Evolutionary conservation across 2,797 vertebrate species (phyloP).

Genomic region (Chloroceryle inda): DNA sequence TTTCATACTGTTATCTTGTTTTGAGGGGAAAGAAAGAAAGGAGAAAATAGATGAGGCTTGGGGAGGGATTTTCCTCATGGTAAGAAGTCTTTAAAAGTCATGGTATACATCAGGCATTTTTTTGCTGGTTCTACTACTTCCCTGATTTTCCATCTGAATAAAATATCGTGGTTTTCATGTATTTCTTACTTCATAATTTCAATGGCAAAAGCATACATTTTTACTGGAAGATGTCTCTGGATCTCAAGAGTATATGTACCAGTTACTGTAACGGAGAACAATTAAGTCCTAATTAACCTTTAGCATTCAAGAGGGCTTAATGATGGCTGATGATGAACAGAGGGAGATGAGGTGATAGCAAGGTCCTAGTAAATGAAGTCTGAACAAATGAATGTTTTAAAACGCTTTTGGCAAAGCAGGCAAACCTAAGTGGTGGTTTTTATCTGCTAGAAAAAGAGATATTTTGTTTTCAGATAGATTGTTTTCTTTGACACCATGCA

Average conservation of each 20-base stretch:
- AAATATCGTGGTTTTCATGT: not conserved
- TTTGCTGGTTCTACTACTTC: not conserved
- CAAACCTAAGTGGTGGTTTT: not conserved
- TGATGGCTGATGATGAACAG: not conserved
- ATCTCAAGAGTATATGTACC: not conserved
- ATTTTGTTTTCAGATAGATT: not conserved
- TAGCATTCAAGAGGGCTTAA: not conserved
- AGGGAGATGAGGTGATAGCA: not conserved
- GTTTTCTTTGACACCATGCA: not conserved
- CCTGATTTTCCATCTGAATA: not conserved
- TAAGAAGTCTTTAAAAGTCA: not conserved
- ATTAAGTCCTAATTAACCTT: constrained; percentile 34
- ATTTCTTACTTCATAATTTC: not conserved
- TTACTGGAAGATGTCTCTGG: not conserved
- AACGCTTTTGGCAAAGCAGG: not conserved
- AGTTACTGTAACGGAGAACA: not conserved
- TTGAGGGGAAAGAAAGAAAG: not conserved
- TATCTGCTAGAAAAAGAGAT: not conserved
- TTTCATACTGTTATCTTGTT: not conserved
- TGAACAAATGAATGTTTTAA: not conserved
- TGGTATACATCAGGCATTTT: not conserved
- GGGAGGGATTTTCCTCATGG: not conserved
- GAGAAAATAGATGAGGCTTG: not conserved
- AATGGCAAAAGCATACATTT: not conserved
- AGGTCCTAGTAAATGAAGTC: not conserved